phyloP scores from a whole-genome alignment of 2,888 invertebrate species.

The Eumacrocentrus americanus region DNA sequence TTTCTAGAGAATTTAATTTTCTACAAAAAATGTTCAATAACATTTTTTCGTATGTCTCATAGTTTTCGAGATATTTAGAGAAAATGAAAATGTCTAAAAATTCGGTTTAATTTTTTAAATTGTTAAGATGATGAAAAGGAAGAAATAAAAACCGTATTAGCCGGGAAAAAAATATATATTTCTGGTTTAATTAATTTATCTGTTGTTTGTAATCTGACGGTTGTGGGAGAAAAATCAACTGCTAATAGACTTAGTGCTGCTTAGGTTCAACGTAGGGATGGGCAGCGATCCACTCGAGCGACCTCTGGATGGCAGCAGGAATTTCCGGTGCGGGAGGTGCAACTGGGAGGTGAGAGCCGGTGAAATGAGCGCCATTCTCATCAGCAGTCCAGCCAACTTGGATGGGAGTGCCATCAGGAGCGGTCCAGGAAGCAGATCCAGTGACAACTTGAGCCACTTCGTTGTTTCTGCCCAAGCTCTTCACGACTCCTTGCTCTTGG shows the following conservation, averaged over 20 bases:
- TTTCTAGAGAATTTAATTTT: no score
- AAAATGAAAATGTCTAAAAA: no score
- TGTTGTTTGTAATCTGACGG: no score
- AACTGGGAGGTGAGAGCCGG: constrained; percentile 35
- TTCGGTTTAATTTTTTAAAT: no score
- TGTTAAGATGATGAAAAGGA: no score
- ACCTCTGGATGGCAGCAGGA: constrained; percentile 32
- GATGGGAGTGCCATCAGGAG: constrained; percentile 36
- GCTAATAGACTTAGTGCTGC: background rate
- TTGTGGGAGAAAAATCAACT: no score
- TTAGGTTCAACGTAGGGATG: constrained; percentile 34
- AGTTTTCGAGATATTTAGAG: no score
- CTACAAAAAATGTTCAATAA: no score
- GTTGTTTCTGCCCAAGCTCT: constrained; percentile 15
- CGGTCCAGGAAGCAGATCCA: constrained; percentile 29
- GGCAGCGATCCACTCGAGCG: constrained; percentile 35
- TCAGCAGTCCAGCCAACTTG: constrained; percentile 32
- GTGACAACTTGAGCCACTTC: constrained; percentile 24
- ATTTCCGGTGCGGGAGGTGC: constrained; percentile 33
- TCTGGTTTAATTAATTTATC: background rate
- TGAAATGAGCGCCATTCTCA: constrained; percentile 33
- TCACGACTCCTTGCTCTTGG: constrained; percentile 32
- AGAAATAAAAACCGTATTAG: no score
- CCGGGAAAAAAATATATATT: background rate
- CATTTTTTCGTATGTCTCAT: no score